Conservation (phyloP, 2,888 invertebrate genomes). For the Myopa tessellatipennis region DNA sequence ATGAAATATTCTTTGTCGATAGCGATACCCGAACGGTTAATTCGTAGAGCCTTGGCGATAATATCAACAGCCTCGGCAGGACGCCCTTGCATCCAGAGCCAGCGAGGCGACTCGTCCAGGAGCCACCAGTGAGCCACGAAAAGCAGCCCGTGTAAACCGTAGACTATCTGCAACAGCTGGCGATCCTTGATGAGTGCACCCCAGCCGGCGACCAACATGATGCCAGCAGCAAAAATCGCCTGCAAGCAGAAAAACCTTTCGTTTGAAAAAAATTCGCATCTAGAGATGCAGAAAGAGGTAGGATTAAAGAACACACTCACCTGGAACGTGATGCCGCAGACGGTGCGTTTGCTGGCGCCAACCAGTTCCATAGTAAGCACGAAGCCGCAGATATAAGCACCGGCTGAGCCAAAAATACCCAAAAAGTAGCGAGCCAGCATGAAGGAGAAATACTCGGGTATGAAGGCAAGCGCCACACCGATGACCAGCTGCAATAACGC, state of each 20-base stretch:
- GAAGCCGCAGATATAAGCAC: constrained; percentile 71
- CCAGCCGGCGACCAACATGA: constrained; percentile 87
- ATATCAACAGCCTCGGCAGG: constrained; percentile 79
- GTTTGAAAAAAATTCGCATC: neutral
- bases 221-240: constrained; percentile 81
- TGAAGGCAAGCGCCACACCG: constrained; percentile 80
- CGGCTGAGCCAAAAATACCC: constrained; percentile 87
- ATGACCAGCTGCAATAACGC: constrained; percentile 78
- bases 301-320: constrained; percentile 43
- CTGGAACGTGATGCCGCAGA: constrained; percentile 79
- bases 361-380: constrained; percentile 84
- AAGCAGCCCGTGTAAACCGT: constrained; percentile 80
- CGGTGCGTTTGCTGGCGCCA: constrained; percentile 81
- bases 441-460: constrained; percentile 82
- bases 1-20: constrained; percentile 76
- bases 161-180: constrained; percentile 80
- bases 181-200: constrained; percentile 80
- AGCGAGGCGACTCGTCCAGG: constrained; percentile 89
- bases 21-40: constrained; percentile 74
- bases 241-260: constrained; percentile 64
- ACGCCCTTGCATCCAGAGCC: constrained; percentile 87
- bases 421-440: constrained; percentile 76
- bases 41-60: constrained; percentile 79
- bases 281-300: neutral
- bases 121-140: constrained; percentile 87